phyloP scores from a whole-genome alignment of 2,797 vertebrate species.

The Okamejei kenojei region DNA sequence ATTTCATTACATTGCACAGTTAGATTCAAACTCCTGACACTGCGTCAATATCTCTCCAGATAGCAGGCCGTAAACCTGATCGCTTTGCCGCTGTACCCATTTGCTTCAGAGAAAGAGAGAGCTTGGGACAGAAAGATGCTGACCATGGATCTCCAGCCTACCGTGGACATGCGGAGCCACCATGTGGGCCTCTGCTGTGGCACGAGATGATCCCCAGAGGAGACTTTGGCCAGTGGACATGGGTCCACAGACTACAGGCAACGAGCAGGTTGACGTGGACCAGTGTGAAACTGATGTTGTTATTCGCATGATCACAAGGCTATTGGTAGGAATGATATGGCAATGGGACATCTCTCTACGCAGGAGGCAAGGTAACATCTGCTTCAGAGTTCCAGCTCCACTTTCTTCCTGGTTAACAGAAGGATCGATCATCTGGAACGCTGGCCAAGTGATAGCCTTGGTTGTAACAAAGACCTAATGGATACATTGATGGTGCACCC shows the following conservation, averaged over 20 bases:
- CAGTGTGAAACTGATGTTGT: background rate
- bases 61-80: too few species aligned
- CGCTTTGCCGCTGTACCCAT: too few species aligned
- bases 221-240: background rate
- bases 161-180: too few species aligned
- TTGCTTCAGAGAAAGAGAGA: background rate
- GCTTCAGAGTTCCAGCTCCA: background rate
- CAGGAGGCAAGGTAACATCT: background rate
- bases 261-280: background rate
- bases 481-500: background rate
- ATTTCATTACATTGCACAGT: too few species aligned
- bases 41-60: too few species aligned
- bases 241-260: background rate
- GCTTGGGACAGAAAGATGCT: background rate
- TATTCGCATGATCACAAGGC: background rate
- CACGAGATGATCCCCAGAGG: background rate
- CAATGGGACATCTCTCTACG: background rate
- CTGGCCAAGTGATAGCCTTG: background rate
- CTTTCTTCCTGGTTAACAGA: background rate
- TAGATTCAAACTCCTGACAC: too few species aligned
- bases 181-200: background rate
- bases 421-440: background rate
- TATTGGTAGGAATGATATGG: background rate
- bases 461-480: background rate
- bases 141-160: background rate